Evolutionary conservation across 2,113 vertebrate genomes (phyloP).

Genomic region (Pagrus major): DNA sequence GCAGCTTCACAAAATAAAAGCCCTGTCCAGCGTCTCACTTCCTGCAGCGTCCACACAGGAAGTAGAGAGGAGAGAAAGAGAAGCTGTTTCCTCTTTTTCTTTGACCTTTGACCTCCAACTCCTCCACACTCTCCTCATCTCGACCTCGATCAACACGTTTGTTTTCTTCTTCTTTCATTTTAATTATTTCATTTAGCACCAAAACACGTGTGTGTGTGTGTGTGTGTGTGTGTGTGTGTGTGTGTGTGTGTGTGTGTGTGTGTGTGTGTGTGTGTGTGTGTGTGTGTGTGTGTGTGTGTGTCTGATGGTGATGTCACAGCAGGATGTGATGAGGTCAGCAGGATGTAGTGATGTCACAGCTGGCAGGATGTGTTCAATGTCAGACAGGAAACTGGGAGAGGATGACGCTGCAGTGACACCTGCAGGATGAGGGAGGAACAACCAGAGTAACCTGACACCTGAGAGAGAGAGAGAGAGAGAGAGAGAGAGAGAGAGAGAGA

Average conservation of each 20-base stretch:
- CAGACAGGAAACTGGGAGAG: slow-evolving; percentile 26
- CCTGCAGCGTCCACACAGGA: slow-evolving; percentile 48
- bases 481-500: not conserved
- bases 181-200: too few species aligned
- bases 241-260: too few species aligned
- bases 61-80: slow-evolving; percentile 8
- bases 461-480: too few species aligned
- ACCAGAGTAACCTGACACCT: too few species aligned
- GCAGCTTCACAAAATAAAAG: slow-evolving; percentile 49
- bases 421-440: slow-evolving; percentile 1
- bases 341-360: slow-evolving; percentile 56
- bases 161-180: too few species aligned
- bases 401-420: slow-evolving; percentile 18
- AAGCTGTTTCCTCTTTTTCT: slow-evolving; percentile 45
- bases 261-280: too few species aligned
- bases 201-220: too few species aligned
- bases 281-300: too few species aligned
- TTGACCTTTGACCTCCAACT: slow-evolving; percentile 30
- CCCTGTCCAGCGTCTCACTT: slow-evolving; percentile 3
- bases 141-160: too few species aligned
- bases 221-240: too few species aligned
- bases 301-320: slow-evolving; percentile 37
- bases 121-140: too few species aligned
- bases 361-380: slow-evolving; percentile 59
- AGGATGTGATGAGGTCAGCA: slow-evolving; percentile 63